Percentiles rank a stretch among this genome's conserved stretches.
Conservation (phyloP, 2,888 invertebrate genomes). For the Auanema sp. region DNA sequence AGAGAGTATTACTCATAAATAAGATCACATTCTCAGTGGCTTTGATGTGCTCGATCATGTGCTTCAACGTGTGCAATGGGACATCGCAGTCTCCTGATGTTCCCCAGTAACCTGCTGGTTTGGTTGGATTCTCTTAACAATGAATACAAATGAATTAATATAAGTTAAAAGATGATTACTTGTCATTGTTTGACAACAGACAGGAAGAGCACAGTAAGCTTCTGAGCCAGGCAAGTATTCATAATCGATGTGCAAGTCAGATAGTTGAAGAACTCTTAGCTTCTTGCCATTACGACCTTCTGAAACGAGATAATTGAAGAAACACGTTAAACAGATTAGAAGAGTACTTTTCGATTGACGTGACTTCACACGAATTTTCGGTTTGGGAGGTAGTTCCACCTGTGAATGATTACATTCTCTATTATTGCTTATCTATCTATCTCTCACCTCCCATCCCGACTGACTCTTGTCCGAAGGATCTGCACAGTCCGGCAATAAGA, state of each 20-base stretch:
- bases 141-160: neutral
- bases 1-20: neutral
- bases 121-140: conserved; percentile 16
- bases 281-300: conserved; percentile 12
- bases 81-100: conserved; percentile 93
- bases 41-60: conserved; percentile 74
- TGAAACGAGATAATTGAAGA: neutral
- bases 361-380: conserved; percentile 1
- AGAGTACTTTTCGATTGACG: neutral
- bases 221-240: conserved; percentile 83
- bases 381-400: conserved; percentile 23
- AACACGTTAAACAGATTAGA: neutral
- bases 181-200: conserved; percentile 76
- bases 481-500: conserved; percentile 66
- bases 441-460: conserved; percentile 53
- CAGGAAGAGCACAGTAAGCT: conserved; percentile 88
- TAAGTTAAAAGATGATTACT: neutral
- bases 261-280: conserved; percentile 77
- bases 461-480: conserved; percentile 65
- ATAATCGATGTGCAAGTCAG: conserved; percentile 93
- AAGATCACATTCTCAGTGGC: conserved; percentile 54
- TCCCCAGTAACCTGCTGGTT: conserved; percentile 86
- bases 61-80: conserved; percentile 86
- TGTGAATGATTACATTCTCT: too few species aligned
- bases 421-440: neutral